Conservation (phyloP, 2,113 vertebrate species). For the Beaufortia kweichowensis region DNA sequence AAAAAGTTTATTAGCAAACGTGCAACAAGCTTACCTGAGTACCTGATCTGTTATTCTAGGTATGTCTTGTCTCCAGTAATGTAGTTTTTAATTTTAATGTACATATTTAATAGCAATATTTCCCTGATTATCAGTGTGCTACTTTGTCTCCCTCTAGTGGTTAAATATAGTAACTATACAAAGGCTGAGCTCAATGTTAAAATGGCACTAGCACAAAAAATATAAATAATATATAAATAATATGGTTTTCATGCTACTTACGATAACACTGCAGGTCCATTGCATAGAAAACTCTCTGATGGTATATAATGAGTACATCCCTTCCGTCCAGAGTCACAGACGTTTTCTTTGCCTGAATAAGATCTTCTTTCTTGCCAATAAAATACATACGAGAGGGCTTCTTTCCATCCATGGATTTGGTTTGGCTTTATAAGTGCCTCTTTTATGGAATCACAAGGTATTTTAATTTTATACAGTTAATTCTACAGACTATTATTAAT, state of each 20-base stretch:
- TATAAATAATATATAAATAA: background rate
- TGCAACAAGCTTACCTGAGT: background rate
- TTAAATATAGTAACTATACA: background rate
- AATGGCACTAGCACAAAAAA: background rate
- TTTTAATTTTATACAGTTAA: background rate
- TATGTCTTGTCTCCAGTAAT: background rate
- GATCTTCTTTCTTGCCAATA: constrained; percentile 82
- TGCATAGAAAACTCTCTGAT: constrained; percentile 81
- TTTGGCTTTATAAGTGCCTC: background rate
- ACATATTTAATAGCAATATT: background rate
- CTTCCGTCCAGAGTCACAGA: constrained; percentile 77
- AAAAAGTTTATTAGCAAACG: constrained; percentile 34
- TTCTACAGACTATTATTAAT: background rate
- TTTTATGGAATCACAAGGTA: background rate
- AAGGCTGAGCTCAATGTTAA: background rate
- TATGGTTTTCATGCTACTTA: constrained; percentile 70
- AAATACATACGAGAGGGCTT: constrained; percentile 58
- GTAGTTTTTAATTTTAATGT: too few relatives aligned
- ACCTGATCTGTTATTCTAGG: background rate
- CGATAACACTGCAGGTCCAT: constrained; percentile 91
- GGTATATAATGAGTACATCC: constrained; percentile 83
- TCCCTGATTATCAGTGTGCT: background rate
- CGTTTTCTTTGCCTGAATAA: constrained; percentile 74
- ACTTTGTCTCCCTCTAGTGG: constrained; percentile 41
- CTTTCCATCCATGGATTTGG: constrained; percentile 55